Conservation (phyloP, 2,888 invertebrate genomes). For the Tortricodes alternella region DNA sequence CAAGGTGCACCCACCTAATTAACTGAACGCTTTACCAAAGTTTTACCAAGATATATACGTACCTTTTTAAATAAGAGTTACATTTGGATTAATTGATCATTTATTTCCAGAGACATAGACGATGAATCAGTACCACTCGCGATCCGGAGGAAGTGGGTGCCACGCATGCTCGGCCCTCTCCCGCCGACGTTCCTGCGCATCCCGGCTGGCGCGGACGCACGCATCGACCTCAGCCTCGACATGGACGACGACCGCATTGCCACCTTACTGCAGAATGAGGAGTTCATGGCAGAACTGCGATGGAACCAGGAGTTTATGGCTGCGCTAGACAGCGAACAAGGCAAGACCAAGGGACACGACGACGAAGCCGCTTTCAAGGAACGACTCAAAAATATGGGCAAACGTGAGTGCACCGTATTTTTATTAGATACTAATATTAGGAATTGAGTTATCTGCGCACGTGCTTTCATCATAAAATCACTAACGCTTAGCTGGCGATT, state of each 20-base stretch:
- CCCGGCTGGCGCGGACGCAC: slow-evolving; percentile 73
- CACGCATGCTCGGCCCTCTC: slow-evolving; percentile 89
- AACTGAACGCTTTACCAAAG: no score
- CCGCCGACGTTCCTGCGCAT: slow-evolving; percentile 91
- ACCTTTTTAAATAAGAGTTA: no score
- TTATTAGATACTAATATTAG: not conserved
- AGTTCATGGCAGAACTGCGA: slow-evolving; percentile 92
- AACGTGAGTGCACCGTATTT: slow-evolving; percentile 75
- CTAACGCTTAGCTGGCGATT: not conserved
- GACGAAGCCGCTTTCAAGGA: slow-evolving; percentile 90
- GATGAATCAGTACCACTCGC: slow-evolving; percentile 72
- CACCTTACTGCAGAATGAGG: slow-evolving; percentile 93
- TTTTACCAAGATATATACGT: no score
- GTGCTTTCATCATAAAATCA: not conserved
- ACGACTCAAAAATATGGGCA: slow-evolving; percentile 91
- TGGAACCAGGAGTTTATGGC: slow-evolving; percentile 94
- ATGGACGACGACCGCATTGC: slow-evolving; percentile 94
- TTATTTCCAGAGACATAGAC: slow-evolving; percentile 64
- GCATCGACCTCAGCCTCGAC: slow-evolving; percentile 79
- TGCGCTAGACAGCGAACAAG: slow-evolving; percentile 89
- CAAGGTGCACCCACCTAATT: no score
- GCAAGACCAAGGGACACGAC: slow-evolving; percentile 75
- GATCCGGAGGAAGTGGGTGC: slow-evolving; percentile 87
- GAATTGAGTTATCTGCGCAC: not conserved
- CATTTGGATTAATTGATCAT: not conserved